Percentiles rank a stretch among this genome's conserved stretches.
Conservation (phyloP, 1,140 invertebrate genomes). For the Cyclina sinensis region DNA sequence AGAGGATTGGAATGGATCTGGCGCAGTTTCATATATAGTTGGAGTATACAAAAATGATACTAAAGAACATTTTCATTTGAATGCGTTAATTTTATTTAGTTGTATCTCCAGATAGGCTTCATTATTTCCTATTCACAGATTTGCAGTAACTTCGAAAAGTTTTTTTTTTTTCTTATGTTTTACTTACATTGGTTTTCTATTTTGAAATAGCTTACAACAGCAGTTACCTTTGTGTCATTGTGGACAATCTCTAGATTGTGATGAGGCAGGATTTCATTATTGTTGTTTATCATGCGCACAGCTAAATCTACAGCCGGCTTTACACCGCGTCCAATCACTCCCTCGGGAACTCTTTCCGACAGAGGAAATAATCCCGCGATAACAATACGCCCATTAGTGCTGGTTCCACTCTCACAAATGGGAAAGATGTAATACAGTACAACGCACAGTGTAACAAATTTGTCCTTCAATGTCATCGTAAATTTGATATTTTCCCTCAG, state of each 20-base stretch:
- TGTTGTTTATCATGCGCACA: slow-evolving; percentile 48
- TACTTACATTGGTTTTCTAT: too few species aligned
- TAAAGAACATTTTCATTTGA: too few species aligned
- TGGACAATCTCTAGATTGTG: slow-evolving; percentile 34
- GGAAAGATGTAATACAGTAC: not conserved
- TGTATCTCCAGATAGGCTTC: too few species aligned
- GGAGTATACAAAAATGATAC: too few species aligned
- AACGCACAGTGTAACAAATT: not conserved
- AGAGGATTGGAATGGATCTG: too few species aligned
- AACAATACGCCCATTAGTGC: slow-evolving; percentile 34
- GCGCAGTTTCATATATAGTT: too few species aligned
- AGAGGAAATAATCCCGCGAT: slow-evolving; percentile 65
- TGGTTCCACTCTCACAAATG: not conserved
- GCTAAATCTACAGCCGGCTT: slow-evolving; percentile 61
- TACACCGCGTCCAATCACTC: slow-evolving; percentile 61
- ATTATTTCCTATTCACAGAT: too few species aligned
- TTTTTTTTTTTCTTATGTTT: too few species aligned
- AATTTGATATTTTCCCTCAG: not conserved
- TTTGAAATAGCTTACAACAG: too few species aligned
- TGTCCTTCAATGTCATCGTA: not conserved
- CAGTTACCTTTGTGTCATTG: slow-evolving; percentile 60
- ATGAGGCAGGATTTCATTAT: slow-evolving; percentile 11
- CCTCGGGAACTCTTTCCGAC: slow-evolving; percentile 54
- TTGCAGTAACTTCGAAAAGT: too few species aligned
- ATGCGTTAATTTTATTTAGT: too few species aligned